Percentiles rank a stretch among this genome's conserved stretches.
Conservation (phyloP, 2,888 invertebrate genomes). For the Molorchus minor region DNA sequence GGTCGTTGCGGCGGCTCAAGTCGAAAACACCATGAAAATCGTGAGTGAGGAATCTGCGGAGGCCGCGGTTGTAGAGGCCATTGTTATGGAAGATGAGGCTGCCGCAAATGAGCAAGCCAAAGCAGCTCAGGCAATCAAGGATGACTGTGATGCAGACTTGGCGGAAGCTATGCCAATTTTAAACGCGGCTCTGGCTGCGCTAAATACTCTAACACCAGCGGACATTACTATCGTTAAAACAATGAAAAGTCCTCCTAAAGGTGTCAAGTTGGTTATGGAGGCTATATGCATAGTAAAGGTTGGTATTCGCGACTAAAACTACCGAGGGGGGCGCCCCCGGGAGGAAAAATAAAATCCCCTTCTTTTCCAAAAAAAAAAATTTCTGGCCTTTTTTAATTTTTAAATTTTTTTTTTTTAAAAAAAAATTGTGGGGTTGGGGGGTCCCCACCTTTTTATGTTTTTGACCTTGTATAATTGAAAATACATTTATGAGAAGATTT, state of each 20-base stretch:
- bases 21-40: conserved; percentile 84
- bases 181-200: conserved; percentile 83
- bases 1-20: conserved; percentile 85
- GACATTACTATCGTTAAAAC: conserved; percentile 94
- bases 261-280: conserved; percentile 93
- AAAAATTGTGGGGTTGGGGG: too few species aligned
- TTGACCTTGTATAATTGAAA: too few species aligned
- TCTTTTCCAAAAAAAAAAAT: too few species aligned
- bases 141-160: conserved; percentile 91
- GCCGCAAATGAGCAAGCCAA: conserved; percentile 81
- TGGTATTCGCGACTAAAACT: too few species aligned
- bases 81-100: conserved; percentile 82
- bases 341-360: too few species aligned
- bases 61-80: conserved; percentile 82
- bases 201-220: conserved; percentile 88
- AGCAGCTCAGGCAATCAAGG: conserved; percentile 85
- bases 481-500: too few species aligned
- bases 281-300: conserved; percentile 92
- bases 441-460: too few species aligned
- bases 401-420: too few species aligned
- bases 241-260: conserved; percentile 95
- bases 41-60: conserved; percentile 89
- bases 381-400: too few species aligned
- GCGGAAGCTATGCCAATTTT: conserved; percentile 93
- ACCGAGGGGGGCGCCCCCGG: too few species aligned